Conservation (phyloP, 2,888 invertebrate genomes). For the Microchrysa polita region DNA sequence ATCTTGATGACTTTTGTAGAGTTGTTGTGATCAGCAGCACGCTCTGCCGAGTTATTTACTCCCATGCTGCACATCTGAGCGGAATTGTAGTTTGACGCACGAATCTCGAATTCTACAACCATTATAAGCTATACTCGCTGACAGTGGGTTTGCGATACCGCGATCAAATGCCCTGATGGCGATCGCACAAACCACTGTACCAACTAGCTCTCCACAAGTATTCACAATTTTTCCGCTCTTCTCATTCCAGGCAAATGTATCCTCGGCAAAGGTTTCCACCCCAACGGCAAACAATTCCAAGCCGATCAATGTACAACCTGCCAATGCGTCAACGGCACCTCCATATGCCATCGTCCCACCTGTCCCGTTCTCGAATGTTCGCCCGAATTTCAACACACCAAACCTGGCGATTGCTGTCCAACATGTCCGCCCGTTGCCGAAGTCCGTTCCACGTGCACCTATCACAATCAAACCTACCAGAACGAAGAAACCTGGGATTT, state of each 20-base stretch:
- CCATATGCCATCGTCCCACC: conserved; percentile 80
- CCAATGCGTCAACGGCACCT: conserved; percentile 81
- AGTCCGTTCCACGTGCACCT: conserved; percentile 72
- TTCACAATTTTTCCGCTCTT: no score
- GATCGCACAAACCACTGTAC: no score
- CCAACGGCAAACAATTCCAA: conserved; percentile 71
- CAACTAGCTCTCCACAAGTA: no score
- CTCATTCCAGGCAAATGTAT: conserved; percentile 69
- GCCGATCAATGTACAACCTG: conserved; percentile 86
- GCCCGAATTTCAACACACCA: conserved; percentile 73
- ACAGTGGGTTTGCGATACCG: no score
- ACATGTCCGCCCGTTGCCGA: conserved; percentile 74
- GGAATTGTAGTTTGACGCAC: no score
- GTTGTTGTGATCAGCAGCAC: no score
- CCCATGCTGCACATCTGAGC: no score
- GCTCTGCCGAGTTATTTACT: no score
- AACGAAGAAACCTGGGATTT: conserved; percentile 65
- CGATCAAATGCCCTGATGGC: no score
- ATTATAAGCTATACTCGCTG: no score
- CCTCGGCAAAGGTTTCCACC: conserved; percentile 75
- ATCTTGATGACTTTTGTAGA: no score
- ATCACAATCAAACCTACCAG: conserved; percentile 72
- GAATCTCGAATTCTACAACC: no score
- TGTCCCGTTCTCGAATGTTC: conserved; percentile 93
- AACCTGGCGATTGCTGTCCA: conserved; percentile 78